A percentile compares a stretch with the other conserved stretches of the same genome.
Conservation (phyloP, 92 coral and sea anemone genomes). For the Parazoanthus atlanticus region DNA sequence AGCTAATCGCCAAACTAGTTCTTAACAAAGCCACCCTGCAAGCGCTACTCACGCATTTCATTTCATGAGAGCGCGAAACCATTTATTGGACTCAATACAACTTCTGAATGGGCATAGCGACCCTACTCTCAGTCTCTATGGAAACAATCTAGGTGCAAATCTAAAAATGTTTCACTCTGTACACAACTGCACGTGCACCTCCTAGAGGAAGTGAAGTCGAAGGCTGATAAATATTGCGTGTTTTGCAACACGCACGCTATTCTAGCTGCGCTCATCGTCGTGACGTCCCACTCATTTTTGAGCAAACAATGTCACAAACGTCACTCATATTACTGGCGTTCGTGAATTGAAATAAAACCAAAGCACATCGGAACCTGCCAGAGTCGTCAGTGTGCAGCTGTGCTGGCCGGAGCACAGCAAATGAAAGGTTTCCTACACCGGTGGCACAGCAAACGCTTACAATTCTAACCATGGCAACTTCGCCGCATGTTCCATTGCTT, state of each 20-base stretch:
- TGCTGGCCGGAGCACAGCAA: not conserved
- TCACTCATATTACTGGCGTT: constrained; percentile 12
- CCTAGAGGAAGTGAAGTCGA: not conserved
- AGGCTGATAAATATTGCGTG: constrained; percentile 25
- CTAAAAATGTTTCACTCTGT: not conserved
- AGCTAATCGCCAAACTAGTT: constrained; percentile 15
- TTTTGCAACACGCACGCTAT: constrained; percentile 17
- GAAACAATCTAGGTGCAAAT: not conserved
- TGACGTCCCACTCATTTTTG: constrained; percentile 25
- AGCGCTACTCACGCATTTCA: not conserved
- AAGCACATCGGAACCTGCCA: constrained; percentile 3
- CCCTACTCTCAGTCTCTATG: not conserved
- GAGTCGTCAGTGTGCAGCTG: not conserved
- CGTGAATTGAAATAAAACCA: constrained; percentile 3
- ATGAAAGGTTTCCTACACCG: not conserved
- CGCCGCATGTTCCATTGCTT: not conserved
- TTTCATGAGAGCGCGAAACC: not conserved
- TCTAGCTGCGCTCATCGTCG: not conserved
- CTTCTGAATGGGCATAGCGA: not conserved
- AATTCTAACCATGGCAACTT: not conserved
- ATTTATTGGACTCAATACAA: not conserved
- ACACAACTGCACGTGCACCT: not conserved
- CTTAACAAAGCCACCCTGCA: constrained; percentile 21
- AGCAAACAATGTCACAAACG: constrained; percentile 36
- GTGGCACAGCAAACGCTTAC: not conserved